phyloP scores from a whole-genome alignment of 2,113 vertebrate genomes.

The Anarrhichthys ocellatus region DNA sequence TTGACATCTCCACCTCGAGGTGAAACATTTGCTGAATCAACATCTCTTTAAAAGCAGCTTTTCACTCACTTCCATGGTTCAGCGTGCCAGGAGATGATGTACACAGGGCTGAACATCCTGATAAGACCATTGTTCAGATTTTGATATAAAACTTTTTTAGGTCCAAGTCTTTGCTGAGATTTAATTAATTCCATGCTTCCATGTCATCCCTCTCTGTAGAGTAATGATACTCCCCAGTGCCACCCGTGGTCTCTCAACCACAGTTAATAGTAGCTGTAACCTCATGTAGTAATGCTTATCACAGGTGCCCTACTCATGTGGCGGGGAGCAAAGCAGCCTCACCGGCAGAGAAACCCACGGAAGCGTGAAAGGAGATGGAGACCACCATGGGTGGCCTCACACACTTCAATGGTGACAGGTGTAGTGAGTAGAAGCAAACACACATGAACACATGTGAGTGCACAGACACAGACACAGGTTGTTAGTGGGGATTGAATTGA shows the following conservation, averaged over 20 bases:
- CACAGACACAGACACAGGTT: slow-evolving; percentile 8
- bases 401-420: slow-evolving; percentile 51
- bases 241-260: slow-evolving; percentile 44
- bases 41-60: neutral
- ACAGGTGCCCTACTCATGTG: slow-evolving; percentile 18
- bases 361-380: slow-evolving; percentile 62
- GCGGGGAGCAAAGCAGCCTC: slow-evolving; percentile 27
- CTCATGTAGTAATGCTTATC: slow-evolving; percentile 48
- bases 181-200: slow-evolving; percentile 13
- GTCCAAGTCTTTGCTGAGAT: neutral
- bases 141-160: slow-evolving; percentile 1
- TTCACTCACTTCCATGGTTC: slow-evolving; percentile 1
- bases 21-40: slow-evolving; percentile 4
- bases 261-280: slow-evolving; percentile 52
- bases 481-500: slow-evolving; percentile 49
- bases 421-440: slow-evolving; percentile 13
- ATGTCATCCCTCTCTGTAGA: slow-evolving; percentile 24
- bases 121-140: neutral
- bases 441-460: slow-evolving; percentile 3
- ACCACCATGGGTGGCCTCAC: slow-evolving; percentile 32
- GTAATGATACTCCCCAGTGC: slow-evolving; percentile 16
- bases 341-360: slow-evolving; percentile 39
- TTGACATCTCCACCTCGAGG: neutral
- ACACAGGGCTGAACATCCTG: neutral
- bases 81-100: neutral